A percentile compares a stretch with the other conserved stretches of the same genome.
phyloP scores from a whole-genome alignment of 2,797 vertebrate genomes.

The Dendrocincla fuliginosa region DNA sequence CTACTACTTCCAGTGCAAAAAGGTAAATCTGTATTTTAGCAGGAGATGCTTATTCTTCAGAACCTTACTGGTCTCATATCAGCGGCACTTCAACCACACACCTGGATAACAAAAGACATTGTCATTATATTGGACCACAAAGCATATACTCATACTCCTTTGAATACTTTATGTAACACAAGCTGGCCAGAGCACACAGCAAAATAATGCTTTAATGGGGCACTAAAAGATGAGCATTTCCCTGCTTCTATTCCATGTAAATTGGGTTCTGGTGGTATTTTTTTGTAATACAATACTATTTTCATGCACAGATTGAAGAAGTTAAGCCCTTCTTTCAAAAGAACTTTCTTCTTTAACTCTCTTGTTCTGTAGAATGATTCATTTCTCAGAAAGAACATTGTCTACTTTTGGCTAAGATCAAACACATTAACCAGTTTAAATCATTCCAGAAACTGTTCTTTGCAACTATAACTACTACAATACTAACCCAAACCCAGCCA shows the following conservation, averaged over 20 bases:
- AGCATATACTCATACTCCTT: background rate
- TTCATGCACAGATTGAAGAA: background rate
- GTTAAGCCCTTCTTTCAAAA: background rate
- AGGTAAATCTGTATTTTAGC: background rate
- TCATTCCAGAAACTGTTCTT: conserved; percentile 7
- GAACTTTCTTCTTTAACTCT: background rate
- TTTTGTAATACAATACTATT: background rate
- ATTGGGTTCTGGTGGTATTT: background rate
- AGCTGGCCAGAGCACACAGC: background rate
- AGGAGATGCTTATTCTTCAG: background rate
- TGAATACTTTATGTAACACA: background rate
- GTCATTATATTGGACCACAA: background rate
- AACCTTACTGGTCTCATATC: background rate
- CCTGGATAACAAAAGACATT: background rate
- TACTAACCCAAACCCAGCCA: background rate
- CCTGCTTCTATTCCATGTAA: background rate
- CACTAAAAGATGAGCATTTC: background rate
- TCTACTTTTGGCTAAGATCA: conserved; percentile 25
- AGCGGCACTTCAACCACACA: background rate
- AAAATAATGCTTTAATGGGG: background rate
- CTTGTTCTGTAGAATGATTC: conserved; percentile 3
- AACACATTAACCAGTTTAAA: conserved; percentile 7
- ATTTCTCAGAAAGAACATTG: conserved; percentile 11
- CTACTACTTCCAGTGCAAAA: background rate
- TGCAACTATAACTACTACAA: background rate